Percentiles rank a stretch among this genome's conserved stretches.
Conservation (phyloP, 64 coral and sea anemone species). For the Exaiptasia diaphana region DNA sequence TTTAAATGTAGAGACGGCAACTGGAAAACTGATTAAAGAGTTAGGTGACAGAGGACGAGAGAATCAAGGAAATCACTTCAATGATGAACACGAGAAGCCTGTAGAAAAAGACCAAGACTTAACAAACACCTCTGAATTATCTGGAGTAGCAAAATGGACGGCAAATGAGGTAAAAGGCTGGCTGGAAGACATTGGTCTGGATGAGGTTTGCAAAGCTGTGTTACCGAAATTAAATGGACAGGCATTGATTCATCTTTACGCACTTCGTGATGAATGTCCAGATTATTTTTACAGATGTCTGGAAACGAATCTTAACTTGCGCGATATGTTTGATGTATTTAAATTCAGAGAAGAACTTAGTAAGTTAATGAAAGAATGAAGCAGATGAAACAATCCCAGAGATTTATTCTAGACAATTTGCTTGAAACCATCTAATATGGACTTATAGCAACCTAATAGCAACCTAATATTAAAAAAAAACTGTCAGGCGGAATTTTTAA, state of each 20-base stretch:
- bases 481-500: no score
- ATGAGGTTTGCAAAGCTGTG: constrained; percentile 42
- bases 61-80: neutral
- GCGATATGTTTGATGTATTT: no score
- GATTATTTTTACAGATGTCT: no score
- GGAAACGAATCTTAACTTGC: no score
- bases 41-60: constrained; percentile 48
- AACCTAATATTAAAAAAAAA: no score
- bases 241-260: constrained; percentile 47
- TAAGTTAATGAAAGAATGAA: no score
- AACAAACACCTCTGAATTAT: neutral
- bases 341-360: no score
- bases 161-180: constrained; percentile 39
- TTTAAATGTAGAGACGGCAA: constrained; percentile 18
- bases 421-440: no score
- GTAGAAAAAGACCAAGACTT: neutral
- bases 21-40: constrained; percentile 56
- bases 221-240: constrained; percentile 36
- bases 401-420: no score
- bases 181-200: constrained; percentile 38
- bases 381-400: no score
- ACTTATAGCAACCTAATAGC: no score
- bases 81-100: neutral
- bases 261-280: no score
- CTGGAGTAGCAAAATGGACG: constrained; percentile 23